Base-by-base conservation (phyloP, 2,113 vertebrate genomes). In the Pluvianellus socialis region DNA sequence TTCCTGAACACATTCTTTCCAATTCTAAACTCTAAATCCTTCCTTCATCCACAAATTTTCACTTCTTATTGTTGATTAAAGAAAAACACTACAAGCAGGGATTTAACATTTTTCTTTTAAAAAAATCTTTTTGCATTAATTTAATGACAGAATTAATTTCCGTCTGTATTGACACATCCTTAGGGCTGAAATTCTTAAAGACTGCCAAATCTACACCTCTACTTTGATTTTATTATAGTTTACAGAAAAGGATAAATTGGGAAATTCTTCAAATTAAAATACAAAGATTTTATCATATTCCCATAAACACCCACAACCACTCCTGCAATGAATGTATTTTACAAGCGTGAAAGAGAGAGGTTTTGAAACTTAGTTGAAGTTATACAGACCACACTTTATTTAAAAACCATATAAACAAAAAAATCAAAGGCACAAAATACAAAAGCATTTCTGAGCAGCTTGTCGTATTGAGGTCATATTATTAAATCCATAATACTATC, bases 301-400 rank as follows among this genome's bases (percentile, higher is more conserved):
- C n/a, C 49, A 58, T 15, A 38, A 68, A 62, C 20, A 63, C 6
- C 6, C 52, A 83, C 28, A 77, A 56, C 17, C 49, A 79, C 33
- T 77, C 33, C 74, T 53, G 33, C 61, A 82, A 61, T 10, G 12
- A 65, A 22, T 7, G 9, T 30, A n/a, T 42, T 75, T 35, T 30
- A 14, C 26, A 45, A 33, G 45, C 8, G 24, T 61, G 23, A 81
- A 81, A 88, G 40, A 96, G 35, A 87, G 20, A 66, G 24, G 12
- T 55, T 94, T 50, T 53, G 55, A 79, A 93, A 76, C 70, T 82
- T 16, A 15, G 23, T 10, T 71, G 53, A 79, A 95, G 53, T 90
- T 79, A 73, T 2, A 33, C 47, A 89, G 42, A 58, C 58, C 35
- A 49, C 23, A 80, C 30, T 96, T 96, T 97, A 96, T 97, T 97